Evolutionary conservation across 2,888 invertebrate genomes (phyloP), one percentile per base, ranked within the genome.

Genomic region (Drosophila birchii): DNA sequence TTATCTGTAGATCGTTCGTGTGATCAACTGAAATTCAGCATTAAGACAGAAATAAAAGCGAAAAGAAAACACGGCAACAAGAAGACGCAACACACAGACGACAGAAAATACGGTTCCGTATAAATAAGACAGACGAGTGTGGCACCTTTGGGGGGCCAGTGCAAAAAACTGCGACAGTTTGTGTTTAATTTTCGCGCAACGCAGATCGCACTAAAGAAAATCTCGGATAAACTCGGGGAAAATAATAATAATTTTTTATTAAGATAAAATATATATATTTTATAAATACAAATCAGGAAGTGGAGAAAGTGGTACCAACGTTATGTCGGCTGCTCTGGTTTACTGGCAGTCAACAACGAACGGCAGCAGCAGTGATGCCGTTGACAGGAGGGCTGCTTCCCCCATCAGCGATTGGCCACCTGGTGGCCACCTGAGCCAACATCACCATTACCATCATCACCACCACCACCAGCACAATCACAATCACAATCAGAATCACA

Each of bases 261-360:
- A 23, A 39, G n/a, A 55, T 32, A 14, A 26, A 32, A 44, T 20
- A 55, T 38, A 51, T 1, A n/a, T n/a, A n/a, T n/a, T n/a, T n/a
- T n/a, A n/a, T 14, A 44, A 18, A 41, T 20, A 54, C 18, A 26
- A 51, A 54, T 20, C 20, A 43, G 56, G n/a, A 60, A 61, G 56
- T 53, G 61, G 61, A 53, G 51, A 71, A 34, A 63, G 45, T 39
- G 32, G 43, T 34, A 53, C 5, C 8, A 8, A 20, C 72, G 68
- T 59, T 11, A 89, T 86, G 88, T 89, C 86, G 69, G 71, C 84
- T 26, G 63, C 66, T 44, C 51, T 88, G 66, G 59, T 89, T 62
- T 88, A 80, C 62, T 89, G 88, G 89, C 88, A 86, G 77, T 82
- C 80, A 75, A 76, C 80, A 73, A 76, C 78, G 68, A 88, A 81